phyloP scores from a whole-genome alignment of 2,888 invertebrate species.

The Cecidostiba fungosa region DNA sequence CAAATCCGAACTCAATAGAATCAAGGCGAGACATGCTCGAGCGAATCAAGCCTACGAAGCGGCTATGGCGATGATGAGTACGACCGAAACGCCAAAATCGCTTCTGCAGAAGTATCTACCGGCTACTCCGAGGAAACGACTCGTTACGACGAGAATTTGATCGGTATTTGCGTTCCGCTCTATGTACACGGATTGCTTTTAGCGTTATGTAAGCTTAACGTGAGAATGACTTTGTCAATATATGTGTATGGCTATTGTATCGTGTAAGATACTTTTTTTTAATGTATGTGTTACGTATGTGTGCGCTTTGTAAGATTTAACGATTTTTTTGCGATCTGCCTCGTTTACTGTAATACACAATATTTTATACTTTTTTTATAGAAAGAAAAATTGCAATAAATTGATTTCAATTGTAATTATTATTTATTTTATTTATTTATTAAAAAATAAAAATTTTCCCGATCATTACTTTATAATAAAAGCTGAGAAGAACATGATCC shows the following conservation, averaged over 20 bases:
- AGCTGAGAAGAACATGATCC: background rate
- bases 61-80: background rate
- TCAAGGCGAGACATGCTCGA: slow-evolving; percentile 47
- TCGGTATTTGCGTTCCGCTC: background rate
- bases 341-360: background rate
- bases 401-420: background rate
- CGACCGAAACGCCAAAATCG: background rate
- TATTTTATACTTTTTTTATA: background rate
- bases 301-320: background rate
- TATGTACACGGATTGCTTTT: background rate
- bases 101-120: background rate
- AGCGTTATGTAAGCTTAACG: background rate
- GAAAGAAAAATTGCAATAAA: background rate
- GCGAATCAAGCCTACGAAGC: slow-evolving; percentile 10
- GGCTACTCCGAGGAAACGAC: slow-evolving; percentile 25
- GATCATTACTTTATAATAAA: background rate
- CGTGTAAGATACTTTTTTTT: background rate
- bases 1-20: slow-evolving; percentile 65
- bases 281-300: no score
- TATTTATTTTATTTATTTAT: background rate
- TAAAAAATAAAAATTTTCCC: background rate
- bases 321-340: background rate
- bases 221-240: background rate
- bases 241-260: background rate
- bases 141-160: slow-evolving; percentile 19